Percentiles rank a stretch among this genome's conserved stretches.
Evolutionary conservation across 2,113 vertebrate genomes (phyloP).

Genomic region (Oostethus manadensis): DNA sequence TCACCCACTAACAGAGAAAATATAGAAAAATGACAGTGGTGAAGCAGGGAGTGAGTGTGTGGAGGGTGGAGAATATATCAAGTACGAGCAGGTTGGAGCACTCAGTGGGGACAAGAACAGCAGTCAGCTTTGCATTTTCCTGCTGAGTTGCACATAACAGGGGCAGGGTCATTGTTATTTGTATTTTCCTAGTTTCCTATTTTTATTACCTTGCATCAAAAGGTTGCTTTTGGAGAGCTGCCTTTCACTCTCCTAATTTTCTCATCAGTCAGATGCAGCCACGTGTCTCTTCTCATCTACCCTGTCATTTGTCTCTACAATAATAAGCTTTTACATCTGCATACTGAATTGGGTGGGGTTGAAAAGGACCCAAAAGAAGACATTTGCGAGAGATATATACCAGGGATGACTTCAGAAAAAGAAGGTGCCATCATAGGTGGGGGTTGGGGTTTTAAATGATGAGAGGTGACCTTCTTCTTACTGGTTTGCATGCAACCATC

Average conservation of each 20-base stretch:
- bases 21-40: slow-evolving; percentile 65
- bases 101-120: slow-evolving; percentile 48
- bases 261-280: slow-evolving; percentile 69
- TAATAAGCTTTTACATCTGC: slow-evolving; percentile 63
- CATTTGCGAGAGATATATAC: slow-evolving; percentile 23
- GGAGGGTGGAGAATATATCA: slow-evolving; percentile 57
- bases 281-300: slow-evolving; percentile 68
- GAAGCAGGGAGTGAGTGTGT: slow-evolving; percentile 33
- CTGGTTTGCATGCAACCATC: slow-evolving; percentile 50
- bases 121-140: slow-evolving; percentile 43
- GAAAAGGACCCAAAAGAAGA: slow-evolving; percentile 56
- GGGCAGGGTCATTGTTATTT: slow-evolving; percentile 52
- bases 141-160: slow-evolving; percentile 57
- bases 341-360: slow-evolving; percentile 43
- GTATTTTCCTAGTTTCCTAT: slow-evolving; percentile 46
- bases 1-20: slow-evolving; percentile 58
- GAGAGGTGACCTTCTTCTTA: slow-evolving; percentile 67
- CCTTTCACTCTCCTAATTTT: slow-evolving; percentile 71
- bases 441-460: slow-evolving; percentile 44
- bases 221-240: slow-evolving; percentile 44
- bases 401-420: slow-evolving; percentile 1
- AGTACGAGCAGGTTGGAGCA: slow-evolving; percentile 42
- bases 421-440: slow-evolving; percentile 22
- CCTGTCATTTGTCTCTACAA: slow-evolving; percentile 72
- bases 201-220: slow-evolving; percentile 55